Percentiles rank a stretch among this genome's conserved stretches.
Conservation (phyloP, 2,113 vertebrate genomes). For the Damaliscus lunatus region DNA sequence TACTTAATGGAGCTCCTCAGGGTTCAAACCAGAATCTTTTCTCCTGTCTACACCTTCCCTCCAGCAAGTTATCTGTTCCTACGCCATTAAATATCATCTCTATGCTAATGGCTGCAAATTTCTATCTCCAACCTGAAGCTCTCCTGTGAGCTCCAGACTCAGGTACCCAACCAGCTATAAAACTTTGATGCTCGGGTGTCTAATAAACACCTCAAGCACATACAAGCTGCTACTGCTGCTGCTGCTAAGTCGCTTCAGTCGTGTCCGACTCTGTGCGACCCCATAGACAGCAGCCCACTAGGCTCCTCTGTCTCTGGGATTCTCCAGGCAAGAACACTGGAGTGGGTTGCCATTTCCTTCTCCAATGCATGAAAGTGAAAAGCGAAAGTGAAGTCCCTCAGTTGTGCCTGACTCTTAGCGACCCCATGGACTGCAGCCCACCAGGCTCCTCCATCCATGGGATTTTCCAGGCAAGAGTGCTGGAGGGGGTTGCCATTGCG, state of each 20-base stretch:
- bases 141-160: not conserved
- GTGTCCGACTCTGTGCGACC: too few species aligned
- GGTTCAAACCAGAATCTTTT: not conserved
- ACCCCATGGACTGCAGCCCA: too few species aligned
- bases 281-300: too few species aligned
- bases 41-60: not conserved
- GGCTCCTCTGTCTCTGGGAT: too few species aligned
- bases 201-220: not conserved
- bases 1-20: not conserved
- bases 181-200: not conserved
- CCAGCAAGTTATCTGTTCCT: not conserved
- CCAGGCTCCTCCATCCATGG: too few species aligned
- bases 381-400: too few species aligned
- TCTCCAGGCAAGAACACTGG: too few species aligned
- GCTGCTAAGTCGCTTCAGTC: too few species aligned
- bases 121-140: not conserved
- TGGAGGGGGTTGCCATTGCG: not conserved
- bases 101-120: not conserved
- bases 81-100: not conserved
- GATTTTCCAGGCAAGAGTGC: too few species aligned
- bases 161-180: not conserved
- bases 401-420: too few species aligned
- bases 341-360: too few species aligned
- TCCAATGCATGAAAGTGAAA: too few species aligned
- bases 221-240: not conserved